Base-by-base conservation (phyloP, 2,888 invertebrate genomes). In the Rutpela maculata region DNA sequence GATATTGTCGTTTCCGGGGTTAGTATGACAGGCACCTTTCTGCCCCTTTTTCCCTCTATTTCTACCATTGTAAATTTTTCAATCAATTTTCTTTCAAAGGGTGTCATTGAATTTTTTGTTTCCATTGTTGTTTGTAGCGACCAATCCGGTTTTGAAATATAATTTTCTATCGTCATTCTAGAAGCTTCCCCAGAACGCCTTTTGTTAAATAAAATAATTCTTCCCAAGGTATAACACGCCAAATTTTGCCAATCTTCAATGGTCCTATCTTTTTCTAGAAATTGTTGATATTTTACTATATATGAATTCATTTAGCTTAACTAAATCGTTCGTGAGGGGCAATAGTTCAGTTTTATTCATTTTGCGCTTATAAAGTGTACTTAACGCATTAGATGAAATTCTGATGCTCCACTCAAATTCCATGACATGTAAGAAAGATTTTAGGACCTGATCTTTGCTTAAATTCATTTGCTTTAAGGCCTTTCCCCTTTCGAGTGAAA, bases 141-240 rank as follows among this genome's bases (percentile, higher is more conserved):
- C 79, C 81, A 82, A 6, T 6, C 19, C 62, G 80, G 80, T 59
- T 77, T 75, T 15, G 75, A 68, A 15, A 75, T 43, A 75, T 79
- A 81, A 55, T 80, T 72, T 38, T 38, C 50, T 19, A 81, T 56
- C 10, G 75, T 81, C 74, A 83, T 81, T 63, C 63, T 68, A 12
- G 82, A 69, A 15, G 80, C 75, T 43, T 82, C 83, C 10, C 79
- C 79, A n/a, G 76, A 75, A 17, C 79, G 31, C 43, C 74, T 71
- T 78, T 83, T 83, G 68, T 82, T 83, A 62, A 82, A 82, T 59
- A 83, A 18, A 57, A 81, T 81, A 18, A 82, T 79, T 66, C 74
- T 59, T n/a, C 59, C 50, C 12, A 80, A 65, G 9, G 70, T 71
- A 26, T 75, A 67, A 15, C 66, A 63, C 7, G 79, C 81, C 18